phyloP scores from a whole-genome alignment of 1,140 invertebrate genomes.

The Panagrolaimus sp. region DNA sequence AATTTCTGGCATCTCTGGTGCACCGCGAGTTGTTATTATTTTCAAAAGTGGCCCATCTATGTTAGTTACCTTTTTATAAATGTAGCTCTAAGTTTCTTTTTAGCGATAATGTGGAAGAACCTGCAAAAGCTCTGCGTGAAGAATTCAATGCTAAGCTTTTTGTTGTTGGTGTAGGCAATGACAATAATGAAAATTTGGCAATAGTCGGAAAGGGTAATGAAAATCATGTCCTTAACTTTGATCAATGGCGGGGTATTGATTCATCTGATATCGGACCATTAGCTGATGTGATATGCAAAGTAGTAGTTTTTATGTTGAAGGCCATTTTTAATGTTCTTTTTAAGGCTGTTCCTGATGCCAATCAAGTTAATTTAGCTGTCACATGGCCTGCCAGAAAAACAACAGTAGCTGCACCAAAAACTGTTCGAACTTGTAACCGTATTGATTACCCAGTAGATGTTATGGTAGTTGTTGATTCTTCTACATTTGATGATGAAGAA shows the following conservation, averaged over 20 bases:
- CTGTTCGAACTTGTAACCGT: background rate
- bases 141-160: constrained; percentile 49
- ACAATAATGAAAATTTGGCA: constrained; percentile 29
- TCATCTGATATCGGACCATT: constrained; percentile 42
- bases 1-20: constrained; percentile 40
- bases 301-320: too few species aligned
- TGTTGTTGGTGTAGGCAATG: constrained; percentile 41
- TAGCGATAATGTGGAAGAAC: constrained; percentile 29
- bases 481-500: constrained; percentile 49
- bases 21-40: constrained; percentile 47
- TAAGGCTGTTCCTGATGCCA: background rate
- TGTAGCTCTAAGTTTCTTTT: constrained; percentile 19
- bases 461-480: constrained; percentile 51
- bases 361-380: constrained; percentile 11
- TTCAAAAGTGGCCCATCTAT: constrained; percentile 52
- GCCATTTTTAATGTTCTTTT: too few species aligned
- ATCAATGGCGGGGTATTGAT: constrained; percentile 49
- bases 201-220: constrained; percentile 26
- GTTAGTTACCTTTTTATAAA: constrained; percentile 27
- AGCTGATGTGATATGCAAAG: constrained; percentile 51
- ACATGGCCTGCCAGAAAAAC: constrained; percentile 10
- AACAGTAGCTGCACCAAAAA: constrained; percentile 21
- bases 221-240: constrained; percentile 36
- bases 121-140: constrained; percentile 37
- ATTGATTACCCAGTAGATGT: constrained; percentile 50